Base-by-base conservation (phyloP, 2,888 invertebrate species). In the Steinernema hermaphroditum region DNA sequence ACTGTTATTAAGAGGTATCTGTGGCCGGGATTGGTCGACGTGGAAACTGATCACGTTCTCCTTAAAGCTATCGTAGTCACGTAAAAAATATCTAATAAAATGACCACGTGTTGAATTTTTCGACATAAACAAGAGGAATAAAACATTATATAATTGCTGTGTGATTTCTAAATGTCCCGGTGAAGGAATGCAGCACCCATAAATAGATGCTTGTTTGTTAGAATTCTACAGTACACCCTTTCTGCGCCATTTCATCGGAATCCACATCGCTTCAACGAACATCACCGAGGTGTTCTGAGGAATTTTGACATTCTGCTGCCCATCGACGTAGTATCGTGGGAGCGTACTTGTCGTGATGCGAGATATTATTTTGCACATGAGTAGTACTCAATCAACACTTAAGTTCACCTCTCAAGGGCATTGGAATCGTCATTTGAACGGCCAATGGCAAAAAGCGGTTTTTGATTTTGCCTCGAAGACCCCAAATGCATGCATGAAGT, bases 31-130 rank as follows among this genome's bases (percentile, higher is more conserved):
- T 76, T 81, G 37, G 72, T 78, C 54, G 81, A 81, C 73, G 74
- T 74, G 9, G 68, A 72, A 12, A 76, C 78, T 54, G 74, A 76
- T 70, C 75, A 76, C 46, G 77, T 78, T 12, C 76, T 78, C 22
- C 75, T 79, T 12, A 80, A 80, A 71, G 80, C 79, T 1, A 77
- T 80, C 54, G 81, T 81, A 46, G 72, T 80, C 68, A 81, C 80
- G 29, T 80, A 68, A 77, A 43, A 32, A 37, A 22, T 6, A 12
- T 37, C 68, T 34, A 71, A 32, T 62, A 32, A 9, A n/a, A 32
- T 29, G 62, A 16, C 37, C 6, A 37, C 6, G 12, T 8, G 12
- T 37, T 4, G 37, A 37, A 37, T 37, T 4, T 37, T 12, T 12
- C 4, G 6, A 37, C 4, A 37, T 12, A 37, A 37, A 37, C 12